Evolutionary conservation across 1,140 invertebrate genomes (phyloP), one percentile per base, ranked within the genome.

Genomic region (Drosophila subpulchrella): DNA sequence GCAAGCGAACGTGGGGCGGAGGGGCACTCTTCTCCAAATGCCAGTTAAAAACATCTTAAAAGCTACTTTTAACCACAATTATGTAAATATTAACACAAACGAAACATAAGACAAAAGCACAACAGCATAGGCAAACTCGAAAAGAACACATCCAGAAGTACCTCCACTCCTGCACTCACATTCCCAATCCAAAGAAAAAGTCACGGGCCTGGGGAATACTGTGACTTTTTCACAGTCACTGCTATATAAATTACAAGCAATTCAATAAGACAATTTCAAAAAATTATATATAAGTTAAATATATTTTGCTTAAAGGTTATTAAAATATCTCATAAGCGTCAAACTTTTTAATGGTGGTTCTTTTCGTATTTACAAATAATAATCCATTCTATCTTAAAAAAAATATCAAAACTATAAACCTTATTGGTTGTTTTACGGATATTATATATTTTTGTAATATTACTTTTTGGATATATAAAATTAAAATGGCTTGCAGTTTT

Each of bases 31-130:
- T 58, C 61, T 63, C 53, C 62, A 78, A 63, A 71, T 82, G 59
- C 47, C 75, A 79, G 84, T 80, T 83, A 79, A 89, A 84, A 88
- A 88, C 84, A 88, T 88, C 84, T 88, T 88, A 88, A 89, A 83
- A 88, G 83, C 84, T 88, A 88, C 83, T 88, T 81, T 82, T 75
- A 88, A 80, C 83, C 83, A 83, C 83, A 88, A 89, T 88, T 88
- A 89, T 88, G 84, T 89, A 89, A 88, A 88, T 88, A 88, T 88
- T 83, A 81, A 81, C 79, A 81, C 78, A 81, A 81, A 81, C 58
- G 50, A 41, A 72, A 41, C 32, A 13, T 59, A 82, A 76, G 75
- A 86, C 71, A 86, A 86, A 78, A 68, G 70, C 62, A 68, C 62
- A 74, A 63, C 54, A 75, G 15, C 20, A 30, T 13, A 34, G 36